Conservation (phyloP, 1,140 invertebrate species). For the Drosophila neocordata region DNA sequence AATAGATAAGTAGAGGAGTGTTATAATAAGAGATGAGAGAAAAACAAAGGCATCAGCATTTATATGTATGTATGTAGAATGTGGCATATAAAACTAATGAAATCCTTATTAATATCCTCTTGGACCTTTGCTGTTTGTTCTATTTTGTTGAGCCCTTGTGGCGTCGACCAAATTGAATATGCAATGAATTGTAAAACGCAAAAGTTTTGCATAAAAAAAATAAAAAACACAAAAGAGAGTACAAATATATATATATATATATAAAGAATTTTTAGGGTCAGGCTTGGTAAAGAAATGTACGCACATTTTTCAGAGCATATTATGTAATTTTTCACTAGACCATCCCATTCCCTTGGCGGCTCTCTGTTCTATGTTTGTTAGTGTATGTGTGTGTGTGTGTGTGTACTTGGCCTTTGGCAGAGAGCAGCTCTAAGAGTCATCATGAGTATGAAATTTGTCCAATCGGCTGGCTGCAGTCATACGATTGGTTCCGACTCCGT, state of each 20-base stretch:
- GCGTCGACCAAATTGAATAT: conserved; percentile 75
- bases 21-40: conserved; percentile 1
- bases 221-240: conserved; percentile 8
- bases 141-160: conserved; percentile 53
- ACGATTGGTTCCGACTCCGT: conserved; percentile 58
- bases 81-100: conserved; percentile 79
- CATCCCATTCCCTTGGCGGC: conserved; percentile 16
- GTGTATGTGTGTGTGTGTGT: conserved; percentile 14
- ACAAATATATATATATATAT: conserved; percentile 10
- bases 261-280: conserved; percentile 33
- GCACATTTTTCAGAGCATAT: conserved; percentile 79
- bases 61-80: conserved; percentile 42
- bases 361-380: neutral
- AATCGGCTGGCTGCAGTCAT: conserved; percentile 75
- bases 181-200: conserved; percentile 81
- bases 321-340: conserved; percentile 72
- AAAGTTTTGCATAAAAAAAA: conserved; percentile 78
- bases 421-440: conserved; percentile 28
- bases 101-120: conserved; percentile 80
- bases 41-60: conserved; percentile 29
- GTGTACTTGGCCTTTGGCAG: conserved; percentile 10
- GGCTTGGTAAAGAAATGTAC: conserved; percentile 69
- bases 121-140: conserved; percentile 73
- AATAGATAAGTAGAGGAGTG: conserved; percentile 6
- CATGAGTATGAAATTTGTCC: conserved; percentile 55